Percentiles rank a stretch among this genome's conserved stretches.
Evolutionary conservation across 2,113 vertebrate genomes (phyloP).

Genomic region (Bungarus multicinctus): DNA sequence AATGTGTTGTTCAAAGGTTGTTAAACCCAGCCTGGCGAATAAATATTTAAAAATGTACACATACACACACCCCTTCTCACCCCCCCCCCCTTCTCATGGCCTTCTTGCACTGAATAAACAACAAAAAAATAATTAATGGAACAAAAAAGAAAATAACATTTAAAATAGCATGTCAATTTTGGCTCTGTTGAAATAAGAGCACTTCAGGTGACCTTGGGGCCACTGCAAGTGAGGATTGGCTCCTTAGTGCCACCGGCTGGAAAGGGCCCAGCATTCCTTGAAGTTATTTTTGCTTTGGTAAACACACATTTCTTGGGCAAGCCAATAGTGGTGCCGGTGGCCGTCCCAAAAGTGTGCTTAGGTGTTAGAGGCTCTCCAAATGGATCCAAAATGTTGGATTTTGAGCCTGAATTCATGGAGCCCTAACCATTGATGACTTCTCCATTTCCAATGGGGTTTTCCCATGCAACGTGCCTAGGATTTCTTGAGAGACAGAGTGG

Average conservation of each 20-base stretch:
- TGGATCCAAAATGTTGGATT: too few species aligned
- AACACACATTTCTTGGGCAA: too few species aligned
- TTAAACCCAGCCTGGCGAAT: constrained; percentile 86
- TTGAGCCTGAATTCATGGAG: too few species aligned
- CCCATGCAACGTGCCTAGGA: too few species aligned
- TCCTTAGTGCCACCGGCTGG: not conserved
- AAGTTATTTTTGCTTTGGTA: too few species aligned
- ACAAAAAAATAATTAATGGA: not conserved
- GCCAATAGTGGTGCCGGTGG: too few species aligned
- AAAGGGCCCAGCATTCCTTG: not conserved
- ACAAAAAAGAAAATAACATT: not conserved
- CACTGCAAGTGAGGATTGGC: not conserved
- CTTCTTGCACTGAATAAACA: not conserved
- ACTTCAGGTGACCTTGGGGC: not conserved
- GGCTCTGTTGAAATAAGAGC: not conserved
- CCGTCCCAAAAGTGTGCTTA: too few species aligned
- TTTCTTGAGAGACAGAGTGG: too few species aligned
- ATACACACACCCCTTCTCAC: not conserved
- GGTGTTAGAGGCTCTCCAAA: too few species aligned
- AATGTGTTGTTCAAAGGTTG: constrained; percentile 93
- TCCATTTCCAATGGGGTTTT: too few species aligned
- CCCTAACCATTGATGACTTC: too few species aligned
- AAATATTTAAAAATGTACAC: constrained; percentile 86
- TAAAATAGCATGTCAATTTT: not conserved
- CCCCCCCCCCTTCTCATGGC: too few species aligned